Base-by-base conservation (phyloP, 2,888 invertebrate genomes). In the Eubasilissa splendida region DNA sequence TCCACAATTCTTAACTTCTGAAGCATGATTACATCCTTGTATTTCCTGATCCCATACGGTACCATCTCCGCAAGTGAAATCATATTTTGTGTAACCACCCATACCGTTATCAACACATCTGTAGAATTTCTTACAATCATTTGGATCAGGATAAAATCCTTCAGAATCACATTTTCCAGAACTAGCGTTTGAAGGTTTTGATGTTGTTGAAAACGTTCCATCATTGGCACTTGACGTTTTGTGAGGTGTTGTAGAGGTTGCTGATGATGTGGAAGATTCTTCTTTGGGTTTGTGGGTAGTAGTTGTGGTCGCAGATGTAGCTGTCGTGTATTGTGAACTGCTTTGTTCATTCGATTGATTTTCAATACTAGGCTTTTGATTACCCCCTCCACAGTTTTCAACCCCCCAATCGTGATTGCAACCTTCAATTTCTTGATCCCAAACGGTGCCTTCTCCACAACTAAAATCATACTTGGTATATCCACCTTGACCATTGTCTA, bases 61-160 rank as follows among this genome's bases (percentile, higher is more conserved):
- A 58, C 93, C 94, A 80, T 91, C 90, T 0, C 92, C 92, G 87
- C 96, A 96, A 11, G 89, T 89, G 86, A 95, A 96, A 83, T 95
- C 93, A 86, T 94, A 94, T 87, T 92, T 93, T 71, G 88, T 92
- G 85, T 89, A 94, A 4, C 90, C 90, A 81, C 91, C 92, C 52
- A 90, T 88, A 0, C 92, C 93, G 85, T 92, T 91, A 80, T 90
- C 89, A 50, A 95, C 95, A 87, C 96, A 96, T 84, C 95, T 91
- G 86, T 95, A 95, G 88, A 96, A 96, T 86, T 93, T 94, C 81
- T 90, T 92, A 86, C 96, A 96, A 85, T 95, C 91, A 65, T 88
- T 88, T 63, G 91, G 88, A 87, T 96, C 93, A n/a, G 93, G 92
- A 85, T 93, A 91, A 87, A 94, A 96, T 73, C 96, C 96, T 87